These are phyloP conservation scores for Gallinago solitaria DNA, from an alignment of 2,797 vertebrate genomes.

Conservation along the genomic window DNA sequence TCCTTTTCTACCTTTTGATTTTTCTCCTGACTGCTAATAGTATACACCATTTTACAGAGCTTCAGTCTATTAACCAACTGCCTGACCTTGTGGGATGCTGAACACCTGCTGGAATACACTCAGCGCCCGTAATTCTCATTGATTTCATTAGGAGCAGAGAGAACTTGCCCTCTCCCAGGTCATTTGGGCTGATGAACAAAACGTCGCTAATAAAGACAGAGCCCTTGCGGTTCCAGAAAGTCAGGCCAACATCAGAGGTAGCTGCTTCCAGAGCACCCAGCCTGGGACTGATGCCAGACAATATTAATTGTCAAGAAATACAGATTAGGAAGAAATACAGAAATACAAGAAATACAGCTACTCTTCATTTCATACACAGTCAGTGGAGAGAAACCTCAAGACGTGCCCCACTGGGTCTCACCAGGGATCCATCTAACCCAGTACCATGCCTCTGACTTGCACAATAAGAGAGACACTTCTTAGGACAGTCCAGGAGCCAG, in stretches of 20 bases:
- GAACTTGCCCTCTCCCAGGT: conserved; percentile 32
- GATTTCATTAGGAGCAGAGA: conserved; percentile 47
- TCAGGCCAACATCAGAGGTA: background rate
- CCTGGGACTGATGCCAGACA: background rate
- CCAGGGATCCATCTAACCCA: background rate
- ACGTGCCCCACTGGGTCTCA: background rate
- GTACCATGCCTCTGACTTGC: background rate
- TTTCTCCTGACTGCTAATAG: conserved; percentile 48
- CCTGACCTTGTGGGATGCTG: conserved; percentile 46
- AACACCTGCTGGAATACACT: conserved; percentile 54
- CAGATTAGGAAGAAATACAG: conserved; percentile 16
- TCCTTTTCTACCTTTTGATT: conserved; percentile 40
- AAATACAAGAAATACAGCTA: too few relatives aligned
- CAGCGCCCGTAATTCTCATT: conserved; percentile 15
- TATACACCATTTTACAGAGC: conserved; percentile 41
- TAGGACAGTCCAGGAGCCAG: background rate
- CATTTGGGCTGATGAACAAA: background rate
- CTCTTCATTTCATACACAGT: background rate
- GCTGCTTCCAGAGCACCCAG: background rate
- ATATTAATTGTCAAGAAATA: background rate
- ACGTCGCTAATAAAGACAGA: background rate
- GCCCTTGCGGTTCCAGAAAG: background rate
- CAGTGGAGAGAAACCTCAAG: background rate
- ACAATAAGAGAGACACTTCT: background rate
- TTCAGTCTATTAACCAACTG: conserved; percentile 59